Percentiles rank a stretch among this genome's conserved stretches.
These are phyloP conservation scores for Oeneis ivallda DNA, from an alignment of 2,888 invertebrate species.

Conservation along the genomic window DNA sequence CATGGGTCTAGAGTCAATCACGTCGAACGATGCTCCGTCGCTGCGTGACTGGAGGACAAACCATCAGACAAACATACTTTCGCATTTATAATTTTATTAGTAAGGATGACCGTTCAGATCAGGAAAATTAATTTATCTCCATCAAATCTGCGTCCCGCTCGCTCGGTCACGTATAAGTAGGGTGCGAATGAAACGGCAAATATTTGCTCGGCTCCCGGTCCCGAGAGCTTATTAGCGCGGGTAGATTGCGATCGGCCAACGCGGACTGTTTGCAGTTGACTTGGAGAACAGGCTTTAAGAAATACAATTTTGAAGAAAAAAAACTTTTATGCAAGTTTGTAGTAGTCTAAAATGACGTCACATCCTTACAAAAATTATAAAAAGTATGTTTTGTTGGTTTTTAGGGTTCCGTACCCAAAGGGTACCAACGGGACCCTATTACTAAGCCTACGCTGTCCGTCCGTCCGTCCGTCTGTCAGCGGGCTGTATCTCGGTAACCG, in stretches of 20 bases:
- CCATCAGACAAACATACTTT: not conserved
- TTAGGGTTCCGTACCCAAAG: too few relatives aligned
- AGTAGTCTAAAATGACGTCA: too few relatives aligned
- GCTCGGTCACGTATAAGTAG: conserved; percentile 18
- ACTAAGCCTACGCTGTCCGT: too few relatives aligned
- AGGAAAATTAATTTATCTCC: conserved; percentile 8
- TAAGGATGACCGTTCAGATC: not conserved
- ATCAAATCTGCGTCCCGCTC: conserved; percentile 27
- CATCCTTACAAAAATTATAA: too few relatives aligned
- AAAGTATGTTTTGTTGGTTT: too few relatives aligned
- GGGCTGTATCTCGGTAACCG: too few relatives aligned
- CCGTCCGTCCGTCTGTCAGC: too few relatives aligned
- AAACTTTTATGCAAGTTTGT: too few relatives aligned
- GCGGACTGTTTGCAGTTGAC: not conserved
- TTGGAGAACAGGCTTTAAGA: not conserved
- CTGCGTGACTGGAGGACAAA: too few relatives aligned
- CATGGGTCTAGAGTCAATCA: too few relatives aligned
- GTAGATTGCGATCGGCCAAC: conserved; percentile 15
- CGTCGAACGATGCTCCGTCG: too few relatives aligned
- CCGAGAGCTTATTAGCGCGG: conserved; percentile 21
- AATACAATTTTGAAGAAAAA: not conserved
- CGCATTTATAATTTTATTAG: not conserved
- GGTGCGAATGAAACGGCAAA: conserved; percentile 25
- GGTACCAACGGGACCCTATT: too few relatives aligned
- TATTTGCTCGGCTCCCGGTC: conserved; percentile 25